These are phyloP conservation scores for Falco punctatus DNA, from an alignment of 2,113 vertebrate genomes.

Conservation along the genomic window DNA sequence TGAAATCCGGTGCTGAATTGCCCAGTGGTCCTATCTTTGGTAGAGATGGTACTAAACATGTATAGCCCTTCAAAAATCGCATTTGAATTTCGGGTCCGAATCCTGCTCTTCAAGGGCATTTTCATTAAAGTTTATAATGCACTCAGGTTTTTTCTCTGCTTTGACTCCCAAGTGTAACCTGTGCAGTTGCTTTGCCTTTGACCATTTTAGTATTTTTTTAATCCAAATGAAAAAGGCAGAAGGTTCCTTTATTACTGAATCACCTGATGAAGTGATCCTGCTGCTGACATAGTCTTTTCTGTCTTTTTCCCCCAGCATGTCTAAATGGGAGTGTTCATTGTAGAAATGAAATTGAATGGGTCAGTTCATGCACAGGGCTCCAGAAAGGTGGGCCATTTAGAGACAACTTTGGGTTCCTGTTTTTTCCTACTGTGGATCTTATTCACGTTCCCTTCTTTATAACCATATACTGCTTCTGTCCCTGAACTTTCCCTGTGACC, in stretches of 20 bases:
- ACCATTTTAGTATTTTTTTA: neutral
- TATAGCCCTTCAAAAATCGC: neutral
- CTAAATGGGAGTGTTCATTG: neutral
- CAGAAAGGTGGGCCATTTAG: constrained; percentile 1
- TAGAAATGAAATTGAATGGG: constrained; percentile 11
- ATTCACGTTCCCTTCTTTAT: neutral
- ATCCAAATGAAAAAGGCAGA: neutral
- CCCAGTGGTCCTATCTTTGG: neutral
- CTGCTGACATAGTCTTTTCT: constrained; percentile 11
- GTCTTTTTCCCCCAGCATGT: neutral
- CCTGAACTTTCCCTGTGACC: neutral
- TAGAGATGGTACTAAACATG: neutral
- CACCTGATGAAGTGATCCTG: neutral
- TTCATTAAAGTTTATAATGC: neutral
- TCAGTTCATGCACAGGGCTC: constrained; percentile 24
- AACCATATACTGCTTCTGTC: neutral
- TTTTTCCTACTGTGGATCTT: neutral
- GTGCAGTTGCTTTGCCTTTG: neutral
- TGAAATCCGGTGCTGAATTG: neutral
- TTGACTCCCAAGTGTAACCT: neutral
- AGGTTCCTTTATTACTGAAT: neutral
- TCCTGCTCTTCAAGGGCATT: neutral
- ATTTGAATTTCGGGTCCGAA: neutral
- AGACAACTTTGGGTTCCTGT: neutral
- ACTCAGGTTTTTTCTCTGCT: neutral